Conservation (phyloP, 2,888 invertebrate species). For the Chydorus sphaericus region DNA sequence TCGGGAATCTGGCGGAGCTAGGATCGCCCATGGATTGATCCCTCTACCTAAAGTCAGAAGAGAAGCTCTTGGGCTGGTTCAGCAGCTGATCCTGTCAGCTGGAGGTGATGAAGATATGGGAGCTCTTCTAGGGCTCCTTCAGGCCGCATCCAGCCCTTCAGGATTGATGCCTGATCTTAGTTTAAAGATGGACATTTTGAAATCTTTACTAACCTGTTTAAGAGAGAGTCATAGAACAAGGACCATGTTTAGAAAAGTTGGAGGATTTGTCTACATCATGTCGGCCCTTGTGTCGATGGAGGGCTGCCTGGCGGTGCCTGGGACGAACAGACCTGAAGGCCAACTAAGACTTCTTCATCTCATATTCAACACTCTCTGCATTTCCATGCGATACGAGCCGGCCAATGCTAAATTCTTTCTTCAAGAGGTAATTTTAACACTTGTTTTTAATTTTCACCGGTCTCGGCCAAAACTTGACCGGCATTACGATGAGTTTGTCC, state of each 20-base stretch:
- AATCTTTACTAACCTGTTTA: slow-evolving; percentile 69
- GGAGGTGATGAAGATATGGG: slow-evolving; percentile 96
- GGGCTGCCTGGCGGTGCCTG: slow-evolving; percentile 48
- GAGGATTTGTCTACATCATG: slow-evolving; percentile 94
- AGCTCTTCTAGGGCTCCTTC: slow-evolving; percentile 76
- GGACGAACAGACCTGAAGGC: slow-evolving; percentile 35
- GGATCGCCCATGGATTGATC: slow-evolving; percentile 78
- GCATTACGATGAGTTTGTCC: too few relatives aligned
- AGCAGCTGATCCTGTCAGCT: slow-evolving; percentile 73
- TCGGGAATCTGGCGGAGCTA: slow-evolving; percentile 83
- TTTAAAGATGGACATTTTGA: slow-evolving; percentile 78
- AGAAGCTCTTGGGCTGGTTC: slow-evolving; percentile 67
- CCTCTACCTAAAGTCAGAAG: slow-evolving; percentile 66
- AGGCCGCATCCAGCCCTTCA: slow-evolving; percentile 67
- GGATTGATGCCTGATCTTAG: too few relatives aligned
- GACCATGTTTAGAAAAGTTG: slow-evolving; percentile 92
- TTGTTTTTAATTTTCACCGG: background rate
- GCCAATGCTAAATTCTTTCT: slow-evolving; percentile 97
- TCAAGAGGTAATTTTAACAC: slow-evolving; percentile 51
- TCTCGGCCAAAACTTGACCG: background rate
- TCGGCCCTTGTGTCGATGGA: slow-evolving; percentile 87
- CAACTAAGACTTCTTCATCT: slow-evolving; percentile 64
- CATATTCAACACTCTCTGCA: slow-evolving; percentile 86
- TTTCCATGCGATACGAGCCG: slow-evolving; percentile 97
- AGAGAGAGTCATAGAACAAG: slow-evolving; percentile 92